Conservation (phyloP, 1,140 invertebrate species). For the Hyles euphorbiae region DNA sequence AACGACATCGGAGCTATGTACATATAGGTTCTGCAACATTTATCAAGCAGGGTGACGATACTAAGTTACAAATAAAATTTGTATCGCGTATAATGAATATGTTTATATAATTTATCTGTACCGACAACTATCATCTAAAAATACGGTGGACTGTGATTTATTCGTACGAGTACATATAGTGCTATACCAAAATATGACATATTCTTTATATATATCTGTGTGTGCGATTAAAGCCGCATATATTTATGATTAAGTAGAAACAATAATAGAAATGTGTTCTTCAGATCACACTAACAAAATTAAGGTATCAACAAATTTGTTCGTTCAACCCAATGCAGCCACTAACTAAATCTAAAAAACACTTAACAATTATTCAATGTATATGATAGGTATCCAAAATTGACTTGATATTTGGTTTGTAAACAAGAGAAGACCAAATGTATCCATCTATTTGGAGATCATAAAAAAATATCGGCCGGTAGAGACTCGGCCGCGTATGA, state of each 20-base stretch:
- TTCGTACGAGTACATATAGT: constrained; percentile 36
- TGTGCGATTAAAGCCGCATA: constrained; percentile 43
- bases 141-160: constrained; percentile 54
- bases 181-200: constrained; percentile 29
- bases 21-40: no score
- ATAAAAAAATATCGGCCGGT: no score
- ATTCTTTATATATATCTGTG: constrained; percentile 12
- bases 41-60: background rate
- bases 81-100: background rate
- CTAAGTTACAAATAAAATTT: background rate
- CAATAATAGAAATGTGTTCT: constrained; percentile 21
- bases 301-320: constrained; percentile 52
- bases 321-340: constrained; percentile 43
- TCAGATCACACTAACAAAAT: constrained; percentile 73
- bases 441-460: constrained; percentile 9
- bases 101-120: background rate
- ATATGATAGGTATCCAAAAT: constrained; percentile 53
- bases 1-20: no score
- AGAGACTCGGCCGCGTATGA: no score
- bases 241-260: constrained; percentile 30
- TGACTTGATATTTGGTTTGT: constrained; percentile 60
- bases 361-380: constrained; percentile 47
- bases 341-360: constrained; percentile 46
- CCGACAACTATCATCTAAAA: constrained; percentile 49
- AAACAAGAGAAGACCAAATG: constrained; percentile 37